phyloP scores from a whole-genome alignment of 2,888 invertebrate genomes.

The Melanostoma mellinum region DNA sequence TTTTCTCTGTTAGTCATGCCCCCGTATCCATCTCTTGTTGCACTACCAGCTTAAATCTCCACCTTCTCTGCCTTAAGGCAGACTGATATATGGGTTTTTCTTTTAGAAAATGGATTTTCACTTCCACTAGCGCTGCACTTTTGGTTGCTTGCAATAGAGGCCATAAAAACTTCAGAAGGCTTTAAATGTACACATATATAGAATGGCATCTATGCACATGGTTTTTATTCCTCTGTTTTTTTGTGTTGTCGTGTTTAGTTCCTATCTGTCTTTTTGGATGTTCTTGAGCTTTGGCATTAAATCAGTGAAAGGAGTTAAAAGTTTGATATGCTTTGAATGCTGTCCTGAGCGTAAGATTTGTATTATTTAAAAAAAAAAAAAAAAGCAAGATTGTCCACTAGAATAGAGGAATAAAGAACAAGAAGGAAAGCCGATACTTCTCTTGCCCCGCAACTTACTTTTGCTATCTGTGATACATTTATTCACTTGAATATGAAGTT shows the following conservation, averaged over 20 bases:
- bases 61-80: constrained; percentile 40
- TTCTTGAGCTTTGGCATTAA: constrained; percentile 41
- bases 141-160: constrained; percentile 63
- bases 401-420: too few species aligned
- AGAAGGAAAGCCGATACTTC: too few species aligned
- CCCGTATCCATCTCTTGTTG: constrained; percentile 5
- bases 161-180: constrained; percentile 69
- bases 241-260: constrained; percentile 22
- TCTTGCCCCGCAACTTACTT: too few species aligned
- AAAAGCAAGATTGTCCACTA: too few species aligned
- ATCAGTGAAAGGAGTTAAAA: constrained; percentile 46
- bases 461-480: too few species aligned
- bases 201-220: not conserved
- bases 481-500: too few species aligned
- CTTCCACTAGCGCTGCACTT: constrained; percentile 69
- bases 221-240: constrained; percentile 34
- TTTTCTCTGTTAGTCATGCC: constrained; percentile 65
- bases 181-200: constrained; percentile 36
- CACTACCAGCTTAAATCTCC: constrained; percentile 20
- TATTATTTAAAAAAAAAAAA: too few species aligned
- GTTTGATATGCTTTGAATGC: constrained; percentile 17
- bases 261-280: constrained; percentile 50
- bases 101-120: constrained; percentile 68
- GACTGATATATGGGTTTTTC: constrained; percentile 71
- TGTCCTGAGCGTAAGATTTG: too few species aligned